Evolutionary conservation across 2,797 vertebrate genomes (phyloP).

Genomic region (Gobionotothen gibberifrons): DNA sequence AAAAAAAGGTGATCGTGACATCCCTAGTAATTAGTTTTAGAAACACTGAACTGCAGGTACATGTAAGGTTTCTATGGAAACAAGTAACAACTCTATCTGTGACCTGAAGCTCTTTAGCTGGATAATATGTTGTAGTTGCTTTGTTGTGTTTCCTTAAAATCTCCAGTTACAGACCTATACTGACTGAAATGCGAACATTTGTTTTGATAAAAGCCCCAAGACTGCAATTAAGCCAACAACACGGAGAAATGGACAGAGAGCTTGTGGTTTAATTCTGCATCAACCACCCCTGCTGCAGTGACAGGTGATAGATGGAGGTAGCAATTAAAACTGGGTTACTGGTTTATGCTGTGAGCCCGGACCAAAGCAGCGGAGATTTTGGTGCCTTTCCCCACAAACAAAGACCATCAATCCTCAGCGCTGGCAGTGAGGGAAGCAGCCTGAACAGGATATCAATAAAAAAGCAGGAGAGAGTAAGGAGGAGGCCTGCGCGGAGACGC

Average conservation of each 20-base stretch:
- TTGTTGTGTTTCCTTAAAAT: neutral
- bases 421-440: constrained; percentile 62
- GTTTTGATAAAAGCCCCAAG: constrained; percentile 23
- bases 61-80: neutral
- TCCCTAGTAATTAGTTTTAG: neutral
- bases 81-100: neutral
- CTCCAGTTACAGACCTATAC: neutral
- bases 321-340: constrained; percentile 88
- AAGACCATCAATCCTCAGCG: constrained; percentile 81
- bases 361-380: constrained; percentile 74
- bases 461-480: constrained; percentile 46
- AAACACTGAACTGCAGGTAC: neutral
- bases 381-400: constrained; percentile 78
- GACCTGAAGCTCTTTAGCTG: neutral
- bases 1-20: too few relatives aligned
- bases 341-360: constrained; percentile 78
- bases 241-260: constrained; percentile 49
- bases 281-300: constrained; percentile 64
- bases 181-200: neutral
- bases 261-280: constrained; percentile 70
- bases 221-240: constrained; percentile 37
- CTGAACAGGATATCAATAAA: constrained; percentile 71
- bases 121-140: neutral
- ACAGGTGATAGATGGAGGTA: constrained; percentile 82
- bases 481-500: constrained; percentile 27